Evolutionary conservation across 2,113 vertebrate species (phyloP), one percentile per base, ranked within the genome.

Genomic region (Emydura subglobosa): DNA sequence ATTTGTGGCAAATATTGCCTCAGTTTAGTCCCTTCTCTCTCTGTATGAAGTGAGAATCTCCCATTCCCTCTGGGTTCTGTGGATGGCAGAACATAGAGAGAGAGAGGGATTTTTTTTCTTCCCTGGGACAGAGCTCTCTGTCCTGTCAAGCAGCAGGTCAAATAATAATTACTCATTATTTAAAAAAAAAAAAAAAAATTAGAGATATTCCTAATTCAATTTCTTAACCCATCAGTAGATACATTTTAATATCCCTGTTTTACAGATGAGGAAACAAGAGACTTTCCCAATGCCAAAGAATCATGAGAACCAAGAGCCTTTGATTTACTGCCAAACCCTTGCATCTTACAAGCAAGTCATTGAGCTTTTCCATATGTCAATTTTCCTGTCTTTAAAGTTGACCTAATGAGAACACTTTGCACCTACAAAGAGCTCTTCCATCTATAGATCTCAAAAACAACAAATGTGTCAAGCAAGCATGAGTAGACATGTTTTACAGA

Each of bases 401-500:
- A 47, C 39, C 8, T 0, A 50, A 61, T 51, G 47, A 51, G 50
- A 85, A 91, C 89, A 39, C 61, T 4, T 0, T 16, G 13, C 14
- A 16, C 51, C 22, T 85, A 13, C 50, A 54, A 17, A 31, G 31
- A 82, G 55, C 22, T 5, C 27, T 51, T 57, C 7, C 0, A 34
- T 82, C 44, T 85, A 1, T 34, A 79, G 29, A 54, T n/a, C 49
- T 1, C 6, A 42, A 5, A 0, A 0, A 72, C 57, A 49, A 53
- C 39, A 74, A 76, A 79, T 1, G 0, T 10, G 49, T 79, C 14
- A 1, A 57, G 51, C 3, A 0, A 10, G 7, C 1, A 19, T 68
- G 61, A 68, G 31, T 19, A 68, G 61, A 19, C 61, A 68, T 31
- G 31, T 68, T 68, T 68, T n/a, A 68, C 13, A 61, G 59, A 29